Evolutionary conservation across 2,888 invertebrate species (phyloP).

Genomic region (Hypomecis atomaria): DNA sequence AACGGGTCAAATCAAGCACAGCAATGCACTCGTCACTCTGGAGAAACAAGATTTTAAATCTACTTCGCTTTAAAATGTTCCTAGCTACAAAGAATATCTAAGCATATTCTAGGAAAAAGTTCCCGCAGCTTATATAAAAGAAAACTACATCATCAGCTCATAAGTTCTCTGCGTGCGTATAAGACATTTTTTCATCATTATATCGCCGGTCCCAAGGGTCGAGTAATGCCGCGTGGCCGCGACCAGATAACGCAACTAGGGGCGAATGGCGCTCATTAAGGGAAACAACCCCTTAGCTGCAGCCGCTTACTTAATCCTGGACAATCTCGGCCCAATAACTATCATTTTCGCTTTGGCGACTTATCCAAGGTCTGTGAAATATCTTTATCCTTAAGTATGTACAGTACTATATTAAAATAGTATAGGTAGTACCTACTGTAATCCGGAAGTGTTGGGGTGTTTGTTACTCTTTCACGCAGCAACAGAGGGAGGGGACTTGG

Average conservation of each 20-base stretch:
- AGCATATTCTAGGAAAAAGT: background rate
- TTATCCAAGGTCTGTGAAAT: background rate
- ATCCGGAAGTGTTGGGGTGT: too few species aligned
- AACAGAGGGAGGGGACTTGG: too few species aligned
- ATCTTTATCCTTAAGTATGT: too few species aligned
- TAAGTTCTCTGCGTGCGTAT: slow-evolving; percentile 1
- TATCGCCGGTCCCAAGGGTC: slow-evolving; percentile 17
- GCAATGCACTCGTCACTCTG: too few species aligned
- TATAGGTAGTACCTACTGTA: too few species aligned
- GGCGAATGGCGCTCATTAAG: slow-evolving; percentile 35
- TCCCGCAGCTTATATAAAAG: background rate
- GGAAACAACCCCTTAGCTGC: slow-evolving; percentile 38
- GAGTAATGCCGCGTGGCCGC: slow-evolving; percentile 17
- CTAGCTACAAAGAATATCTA: background rate
- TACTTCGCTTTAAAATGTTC: background rate
- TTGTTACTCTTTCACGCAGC: too few species aligned
- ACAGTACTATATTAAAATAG: too few species aligned
- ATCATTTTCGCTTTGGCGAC: background rate
- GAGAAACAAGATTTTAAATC: too few species aligned
- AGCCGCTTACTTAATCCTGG: slow-evolving; percentile 34
- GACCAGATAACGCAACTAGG: slow-evolving; percentile 33
- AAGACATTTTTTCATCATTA: slow-evolving; percentile 8
- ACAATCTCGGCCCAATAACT: slow-evolving; percentile 3
- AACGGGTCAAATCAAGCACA: too few species aligned
- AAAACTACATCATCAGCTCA: background rate